Base-by-base conservation (phyloP, 2,888 invertebrate species). In the Falcaria lacertinaria region DNA sequence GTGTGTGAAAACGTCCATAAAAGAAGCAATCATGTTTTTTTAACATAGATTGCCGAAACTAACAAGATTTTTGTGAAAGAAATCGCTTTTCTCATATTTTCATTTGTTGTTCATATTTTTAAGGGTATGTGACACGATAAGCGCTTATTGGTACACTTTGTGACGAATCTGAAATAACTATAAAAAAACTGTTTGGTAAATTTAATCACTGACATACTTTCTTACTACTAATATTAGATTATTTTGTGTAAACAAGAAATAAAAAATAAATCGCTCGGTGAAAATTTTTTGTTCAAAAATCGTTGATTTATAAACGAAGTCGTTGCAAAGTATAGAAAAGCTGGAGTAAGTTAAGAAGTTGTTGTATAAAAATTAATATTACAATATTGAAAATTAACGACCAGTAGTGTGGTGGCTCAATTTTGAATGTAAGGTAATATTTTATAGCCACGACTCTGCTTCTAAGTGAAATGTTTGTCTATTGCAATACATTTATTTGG, bases 1-100 rank as follows among this genome's bases (percentile, higher is more conserved):
- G 69, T 4, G 14, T 13, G 55, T 57, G 64, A 63, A 71, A 61
- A 73, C 80, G 83, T 85, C 82, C 83, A 83, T n/a, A n/a, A n/a
- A n/a, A n/a, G n/a, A n/a, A n/a, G n/a, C n/a, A n/a, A n/a, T n/a
- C n/a, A n/a, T n/a, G n/a, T n/a, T n/a, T n/a, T n/a, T n/a, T n/a
- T 44, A 52, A 53, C 41, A 34, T 52, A 51, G 38, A 43, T 52
- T 40, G 35, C 34, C 16, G 41, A 48, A 50, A 39, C 44, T 60
- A 51, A 56, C 48, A 48, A 39, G 43, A 48, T 42, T 58, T 39
- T 52, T 46, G 40, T 52, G n/a, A n/a, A n/a, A n/a, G n/a, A n/a
- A n/a, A n/a, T n/a, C n/a, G n/a, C n/a, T n/a, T n/a, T n/a, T n/a
- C n/a, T n/a, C n/a, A n/a, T n/a, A n/a, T n/a, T n/a, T n/a, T n/a